phyloP scores from a whole-genome alignment of 1,140 invertebrate species.

The Tenebrio molitor region DNA sequence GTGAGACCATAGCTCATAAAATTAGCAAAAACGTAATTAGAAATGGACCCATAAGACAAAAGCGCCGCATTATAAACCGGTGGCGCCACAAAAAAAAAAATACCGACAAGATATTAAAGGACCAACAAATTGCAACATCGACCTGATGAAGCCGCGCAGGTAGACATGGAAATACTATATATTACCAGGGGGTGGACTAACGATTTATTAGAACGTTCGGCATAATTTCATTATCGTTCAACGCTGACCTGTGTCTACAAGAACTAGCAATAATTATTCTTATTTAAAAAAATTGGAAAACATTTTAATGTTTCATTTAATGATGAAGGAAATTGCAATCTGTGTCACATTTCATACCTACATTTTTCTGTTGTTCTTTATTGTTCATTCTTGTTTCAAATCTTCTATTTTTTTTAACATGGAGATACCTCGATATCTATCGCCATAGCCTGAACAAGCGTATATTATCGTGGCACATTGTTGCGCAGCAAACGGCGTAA shows the following conservation, averaged over 20 bases:
- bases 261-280: no score
- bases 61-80: slow-evolving; percentile 6
- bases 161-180: slow-evolving; percentile 1
- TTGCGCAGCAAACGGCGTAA: slow-evolving; percentile 5
- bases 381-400: no score
- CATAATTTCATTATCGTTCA: slow-evolving; percentile 33
- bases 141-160: slow-evolving; percentile 16
- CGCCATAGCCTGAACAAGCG: no score
- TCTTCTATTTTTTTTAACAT: no score
- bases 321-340: no score
- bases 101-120: slow-evolving; percentile 19
- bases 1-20: slow-evolving; percentile 17
- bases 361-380: no score
- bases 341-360: no score
- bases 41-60: slow-evolving; percentile 11
- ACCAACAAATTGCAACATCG: slow-evolving; percentile 34
- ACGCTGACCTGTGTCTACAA: not conserved
- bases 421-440: no score
- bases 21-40: slow-evolving; percentile 39
- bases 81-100: slow-evolving; percentile 24
- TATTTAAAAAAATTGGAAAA: no score
- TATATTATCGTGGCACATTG: not conserved
- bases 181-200: slow-evolving; percentile 6
- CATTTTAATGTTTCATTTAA: no score
- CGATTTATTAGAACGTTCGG: slow-evolving; percentile 22